A percentile compares a stretch with the other conserved stretches of the same genome.
Conservation (phyloP, 64 coral and sea anemone species). For the Trachythela sp. region DNA sequence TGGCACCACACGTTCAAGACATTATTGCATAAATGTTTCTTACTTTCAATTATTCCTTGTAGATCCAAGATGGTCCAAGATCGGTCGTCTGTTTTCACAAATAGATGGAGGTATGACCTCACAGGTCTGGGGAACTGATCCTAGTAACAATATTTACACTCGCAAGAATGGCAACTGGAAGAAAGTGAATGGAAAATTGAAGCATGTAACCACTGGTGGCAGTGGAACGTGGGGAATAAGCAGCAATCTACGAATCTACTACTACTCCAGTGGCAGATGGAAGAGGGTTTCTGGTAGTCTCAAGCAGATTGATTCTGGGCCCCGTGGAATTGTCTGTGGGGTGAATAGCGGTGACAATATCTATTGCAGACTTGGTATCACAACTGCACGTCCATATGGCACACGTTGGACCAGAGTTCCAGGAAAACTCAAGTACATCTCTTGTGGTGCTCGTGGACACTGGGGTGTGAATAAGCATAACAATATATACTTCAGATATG, state of each 20-base stretch:
- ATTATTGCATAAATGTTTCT: no score
- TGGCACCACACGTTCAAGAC: no score
- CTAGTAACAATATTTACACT: neutral
- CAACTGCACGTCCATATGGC: neutral
- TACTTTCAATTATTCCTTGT: neutral
- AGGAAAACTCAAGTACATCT: conserved; percentile 25
- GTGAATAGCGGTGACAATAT: conserved; percentile 7
- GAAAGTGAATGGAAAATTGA: neutral
- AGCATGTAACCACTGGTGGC: conserved; percentile 4
- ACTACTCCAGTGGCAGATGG: conserved; percentile 1
- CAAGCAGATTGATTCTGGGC: conserved; percentile 23
- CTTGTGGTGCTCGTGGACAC: neutral
- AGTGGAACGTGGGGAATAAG: conserved; percentile 14
- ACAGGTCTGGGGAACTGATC: conserved; percentile 16
- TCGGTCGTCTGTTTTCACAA: neutral
- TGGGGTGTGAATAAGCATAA: conserved; percentile 16
- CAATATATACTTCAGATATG: conserved; percentile 28
- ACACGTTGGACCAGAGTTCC: neutral
- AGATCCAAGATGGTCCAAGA: neutral
- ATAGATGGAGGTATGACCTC: neutral
- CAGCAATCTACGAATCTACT: neutral
- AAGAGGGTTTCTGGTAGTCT: neutral
- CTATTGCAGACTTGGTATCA: neutral
- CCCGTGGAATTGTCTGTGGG: conserved; percentile 19
- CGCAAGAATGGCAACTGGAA: neutral